phyloP scores from a whole-genome alignment of 2,797 vertebrate genomes.

The Serranus cabrilla region DNA sequence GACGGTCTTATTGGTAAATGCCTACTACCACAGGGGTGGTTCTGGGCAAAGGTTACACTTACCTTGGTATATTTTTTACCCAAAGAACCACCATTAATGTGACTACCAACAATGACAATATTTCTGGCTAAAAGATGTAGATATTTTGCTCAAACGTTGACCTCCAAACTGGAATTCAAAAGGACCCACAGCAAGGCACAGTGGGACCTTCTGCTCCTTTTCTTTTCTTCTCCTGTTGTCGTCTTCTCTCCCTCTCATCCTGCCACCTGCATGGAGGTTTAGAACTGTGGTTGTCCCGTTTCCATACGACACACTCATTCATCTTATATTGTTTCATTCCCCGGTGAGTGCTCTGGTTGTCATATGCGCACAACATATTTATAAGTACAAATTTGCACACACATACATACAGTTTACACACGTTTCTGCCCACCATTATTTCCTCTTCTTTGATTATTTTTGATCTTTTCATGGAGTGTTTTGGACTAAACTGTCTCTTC shows the following conservation, averaged over 20 bases:
- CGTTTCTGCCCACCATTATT: slow-evolving; percentile 35
- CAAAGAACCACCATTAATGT: neutral
- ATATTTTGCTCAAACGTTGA: slow-evolving; percentile 52
- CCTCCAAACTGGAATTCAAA: slow-evolving; percentile 37
- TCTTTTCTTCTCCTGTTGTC: slow-evolving; percentile 22
- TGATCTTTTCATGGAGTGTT: slow-evolving; percentile 22
- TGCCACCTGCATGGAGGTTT: slow-evolving; percentile 64
- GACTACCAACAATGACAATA: neutral
- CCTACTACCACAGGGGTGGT: neutral
- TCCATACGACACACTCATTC: slow-evolving; percentile 62
- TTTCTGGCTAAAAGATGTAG: slow-evolving; percentile 46
- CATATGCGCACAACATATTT: slow-evolving; percentile 50
- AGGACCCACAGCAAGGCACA: slow-evolving; percentile 58
- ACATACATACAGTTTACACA: slow-evolving; percentile 20
- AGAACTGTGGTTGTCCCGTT: slow-evolving; percentile 44
- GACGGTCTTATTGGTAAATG: neutral
- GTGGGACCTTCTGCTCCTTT: slow-evolving; percentile 59
- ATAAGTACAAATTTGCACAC: slow-evolving; percentile 32
- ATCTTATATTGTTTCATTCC: slow-evolving; percentile 64
- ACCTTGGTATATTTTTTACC: neutral
- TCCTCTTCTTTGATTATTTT: slow-evolving; percentile 23
- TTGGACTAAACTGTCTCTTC: slow-evolving; percentile 61
- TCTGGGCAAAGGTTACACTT: neutral
- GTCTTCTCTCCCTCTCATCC: slow-evolving; percentile 41
- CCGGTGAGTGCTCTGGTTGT: slow-evolving; percentile 78